Evolutionary conservation across 2,888 invertebrate genomes (phyloP).

Genomic region (Chalcosyrphus nemorum): DNA sequence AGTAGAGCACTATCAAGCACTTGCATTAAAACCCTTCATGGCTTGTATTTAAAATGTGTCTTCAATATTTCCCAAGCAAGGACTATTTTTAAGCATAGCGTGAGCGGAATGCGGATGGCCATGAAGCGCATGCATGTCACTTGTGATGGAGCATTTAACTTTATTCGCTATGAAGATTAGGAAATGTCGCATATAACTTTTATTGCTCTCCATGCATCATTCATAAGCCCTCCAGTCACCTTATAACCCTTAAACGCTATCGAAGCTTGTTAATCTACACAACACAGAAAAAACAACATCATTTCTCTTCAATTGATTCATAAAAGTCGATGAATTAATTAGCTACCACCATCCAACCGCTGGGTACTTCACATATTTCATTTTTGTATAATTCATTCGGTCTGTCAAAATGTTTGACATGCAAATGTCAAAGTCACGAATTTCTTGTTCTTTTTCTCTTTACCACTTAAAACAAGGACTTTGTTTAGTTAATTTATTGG

Average conservation of each 20-base stretch:
- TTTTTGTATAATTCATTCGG: slow-evolving; percentile 41
- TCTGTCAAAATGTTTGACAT: slow-evolving; percentile 35
- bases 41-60: no score
- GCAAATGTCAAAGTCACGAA: slow-evolving; percentile 55
- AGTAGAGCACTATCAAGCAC: no score
- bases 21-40: no score
- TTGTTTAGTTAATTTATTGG: neutral
- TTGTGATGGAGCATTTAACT: no score
- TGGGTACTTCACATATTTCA: slow-evolving; percentile 31
- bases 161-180: no score
- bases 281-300: neutral
- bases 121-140: no score
- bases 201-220: neutral
- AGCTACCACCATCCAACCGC: slow-evolving; percentile 19
- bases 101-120: no score
- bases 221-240: neutral
- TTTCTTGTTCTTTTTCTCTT: neutral
- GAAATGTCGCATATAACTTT: neutral
- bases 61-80: no score
- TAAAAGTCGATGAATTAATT: neutral
- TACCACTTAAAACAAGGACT: neutral
- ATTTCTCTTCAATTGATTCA: neutral
- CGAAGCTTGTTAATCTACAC: neutral
- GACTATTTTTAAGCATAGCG: no score
- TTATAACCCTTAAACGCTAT: neutral